Evolutionary conservation across 2,797 vertebrate genomes (phyloP).

Genomic region (Chaetophractus vellerosus): DNA sequence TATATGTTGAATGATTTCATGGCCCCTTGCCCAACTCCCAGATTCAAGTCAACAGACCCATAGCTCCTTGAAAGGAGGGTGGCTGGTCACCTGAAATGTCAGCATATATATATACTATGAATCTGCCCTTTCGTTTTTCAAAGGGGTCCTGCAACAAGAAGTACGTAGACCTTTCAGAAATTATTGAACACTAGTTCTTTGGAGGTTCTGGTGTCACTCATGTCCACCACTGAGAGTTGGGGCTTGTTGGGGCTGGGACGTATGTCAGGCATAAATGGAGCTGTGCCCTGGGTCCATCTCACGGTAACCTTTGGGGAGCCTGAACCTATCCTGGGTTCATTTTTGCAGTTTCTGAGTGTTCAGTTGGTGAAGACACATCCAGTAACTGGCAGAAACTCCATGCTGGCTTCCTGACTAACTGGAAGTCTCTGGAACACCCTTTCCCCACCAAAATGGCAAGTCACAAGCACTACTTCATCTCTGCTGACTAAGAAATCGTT

Average conservation of each 20-base stretch:
- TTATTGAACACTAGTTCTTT: not conserved
- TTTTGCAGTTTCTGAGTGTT: not conserved
- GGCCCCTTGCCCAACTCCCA: not conserved
- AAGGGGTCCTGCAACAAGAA: not conserved
- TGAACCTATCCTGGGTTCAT: not conserved
- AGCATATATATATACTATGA: not conserved
- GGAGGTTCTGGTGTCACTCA: not conserved
- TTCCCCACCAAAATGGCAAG: not conserved
- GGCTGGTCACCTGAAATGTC: not conserved
- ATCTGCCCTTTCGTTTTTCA: not conserved
- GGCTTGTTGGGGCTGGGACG: not conserved
- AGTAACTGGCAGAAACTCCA: not conserved
- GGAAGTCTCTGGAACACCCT: not conserved
- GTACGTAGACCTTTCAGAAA: not conserved
- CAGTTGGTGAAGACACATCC: not conserved
- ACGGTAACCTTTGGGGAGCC: not conserved
- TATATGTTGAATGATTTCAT: not conserved
- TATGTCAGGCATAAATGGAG: not conserved
- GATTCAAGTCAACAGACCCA: not conserved
- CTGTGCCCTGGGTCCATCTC: fast-evolving
- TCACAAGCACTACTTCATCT: not conserved
- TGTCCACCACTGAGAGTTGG: not conserved
- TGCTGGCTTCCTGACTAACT: not conserved
- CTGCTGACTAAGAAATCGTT: not conserved
- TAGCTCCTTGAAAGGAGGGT: not conserved